Conservation (phyloP, 37 sponge, comb jelly and placozoan species). For the Agelas oroides region DNA sequence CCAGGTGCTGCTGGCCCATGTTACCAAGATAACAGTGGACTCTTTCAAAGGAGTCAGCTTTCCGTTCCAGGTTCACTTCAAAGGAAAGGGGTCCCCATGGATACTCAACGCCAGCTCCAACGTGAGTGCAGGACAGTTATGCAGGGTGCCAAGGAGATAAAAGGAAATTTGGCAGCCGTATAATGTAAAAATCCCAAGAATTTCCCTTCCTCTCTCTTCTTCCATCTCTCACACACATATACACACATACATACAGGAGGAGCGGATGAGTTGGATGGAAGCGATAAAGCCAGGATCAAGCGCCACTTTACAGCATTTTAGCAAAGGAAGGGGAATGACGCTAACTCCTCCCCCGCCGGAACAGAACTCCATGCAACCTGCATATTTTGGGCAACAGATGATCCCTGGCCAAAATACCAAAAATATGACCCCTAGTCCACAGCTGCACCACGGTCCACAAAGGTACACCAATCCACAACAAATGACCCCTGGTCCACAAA, state of each 20-base stretch:
- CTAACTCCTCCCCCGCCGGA: not conserved
- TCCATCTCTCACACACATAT: not conserved
- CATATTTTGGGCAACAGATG: too few species aligned
- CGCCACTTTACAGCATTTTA: not conserved
- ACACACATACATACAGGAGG: constrained; percentile 30
- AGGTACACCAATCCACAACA: too few species aligned
- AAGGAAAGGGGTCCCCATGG: constrained; percentile 64
- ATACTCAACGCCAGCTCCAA: constrained; percentile 27
- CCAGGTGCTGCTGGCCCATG: constrained; percentile 13
- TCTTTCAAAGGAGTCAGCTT: constrained; percentile 1
- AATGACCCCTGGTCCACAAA: too few species aligned
- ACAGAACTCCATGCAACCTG: too few species aligned
- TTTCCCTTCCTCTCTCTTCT: not conserved
- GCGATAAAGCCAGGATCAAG: constrained; percentile 63
- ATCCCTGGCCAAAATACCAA: too few species aligned
- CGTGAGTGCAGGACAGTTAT: constrained; percentile 20
- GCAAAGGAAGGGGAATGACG: not conserved
- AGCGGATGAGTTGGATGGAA: constrained; percentile 74
- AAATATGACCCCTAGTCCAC: too few species aligned
- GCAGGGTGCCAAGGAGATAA: too few species aligned
- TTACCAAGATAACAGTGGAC: constrained; percentile 30
- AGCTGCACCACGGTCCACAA: too few species aligned
- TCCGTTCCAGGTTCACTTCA: constrained; percentile 63
- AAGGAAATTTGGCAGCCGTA: too few species aligned
- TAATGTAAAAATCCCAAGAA: too few species aligned